These are phyloP conservation scores for Brotogeris chrysoptera DNA, from an alignment of 2,797 vertebrate species.

Conservation along the genomic window DNA sequence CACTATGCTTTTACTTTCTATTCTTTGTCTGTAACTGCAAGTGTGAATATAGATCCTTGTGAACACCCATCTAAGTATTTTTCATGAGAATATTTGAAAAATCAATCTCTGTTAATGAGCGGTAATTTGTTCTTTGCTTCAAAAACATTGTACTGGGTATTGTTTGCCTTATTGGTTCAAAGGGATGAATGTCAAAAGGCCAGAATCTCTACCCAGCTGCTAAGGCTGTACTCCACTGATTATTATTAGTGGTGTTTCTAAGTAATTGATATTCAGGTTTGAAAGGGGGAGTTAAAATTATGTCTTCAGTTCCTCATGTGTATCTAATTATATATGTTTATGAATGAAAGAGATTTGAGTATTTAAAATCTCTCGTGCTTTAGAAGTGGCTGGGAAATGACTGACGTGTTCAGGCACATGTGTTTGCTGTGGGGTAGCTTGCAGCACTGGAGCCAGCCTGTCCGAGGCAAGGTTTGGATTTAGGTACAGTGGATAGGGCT, in stretches of 20 bases:
- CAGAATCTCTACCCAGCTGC: not conserved
- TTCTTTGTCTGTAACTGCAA: not conserved
- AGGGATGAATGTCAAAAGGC: not conserved
- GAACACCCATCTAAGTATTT: not conserved
- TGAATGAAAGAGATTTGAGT: not conserved
- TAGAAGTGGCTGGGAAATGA: not conserved
- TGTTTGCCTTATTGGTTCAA: not conserved
- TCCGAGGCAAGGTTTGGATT: not conserved
- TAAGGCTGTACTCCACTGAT: not conserved
- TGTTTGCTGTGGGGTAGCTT: not conserved
- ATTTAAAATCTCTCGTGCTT: not conserved
- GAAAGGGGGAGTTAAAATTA: not conserved
- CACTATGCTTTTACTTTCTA: not conserved
- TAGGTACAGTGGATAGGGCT: not conserved
- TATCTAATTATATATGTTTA: not conserved
- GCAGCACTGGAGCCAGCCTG: not conserved
- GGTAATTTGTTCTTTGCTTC: not conserved
- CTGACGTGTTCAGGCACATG: accelerated
- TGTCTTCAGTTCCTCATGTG: accelerated
- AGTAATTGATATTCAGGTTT: not conserved
- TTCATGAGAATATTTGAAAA: not conserved
- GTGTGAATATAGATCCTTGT: not conserved
- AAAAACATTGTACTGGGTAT: accelerated
- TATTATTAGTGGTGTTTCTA: not conserved
- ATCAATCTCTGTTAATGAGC: not conserved